Evolutionary conservation across 2,113 vertebrate genomes (phyloP).

Genomic region (Gnathonemus echidnorhynchus): DNA sequence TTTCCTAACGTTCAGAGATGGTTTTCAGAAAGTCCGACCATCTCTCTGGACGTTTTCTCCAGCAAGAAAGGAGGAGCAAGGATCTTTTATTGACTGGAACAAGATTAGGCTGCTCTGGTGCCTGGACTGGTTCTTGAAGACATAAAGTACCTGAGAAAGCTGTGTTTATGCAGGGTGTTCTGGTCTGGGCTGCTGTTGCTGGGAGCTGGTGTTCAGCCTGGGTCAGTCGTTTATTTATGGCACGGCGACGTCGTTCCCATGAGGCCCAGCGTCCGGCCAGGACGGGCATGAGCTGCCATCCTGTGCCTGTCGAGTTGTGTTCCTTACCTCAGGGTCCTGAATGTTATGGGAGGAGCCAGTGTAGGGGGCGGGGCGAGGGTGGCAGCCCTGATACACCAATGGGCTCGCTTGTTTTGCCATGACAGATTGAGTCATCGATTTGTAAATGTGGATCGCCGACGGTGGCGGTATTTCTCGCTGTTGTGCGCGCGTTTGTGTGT

Average conservation of each 20-base stretch:
- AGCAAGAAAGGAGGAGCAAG: neutral
- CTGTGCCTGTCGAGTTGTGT: neutral
- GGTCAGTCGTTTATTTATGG: neutral
- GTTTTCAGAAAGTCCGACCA: neutral
- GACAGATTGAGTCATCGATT: conserved; percentile 66
- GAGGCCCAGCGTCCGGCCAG: neutral
- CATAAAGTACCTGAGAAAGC: neutral
- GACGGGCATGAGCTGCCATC: neutral
- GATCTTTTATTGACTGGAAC: neutral
- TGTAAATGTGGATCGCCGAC: conserved; percentile 57
- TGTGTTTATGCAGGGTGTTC: neutral
- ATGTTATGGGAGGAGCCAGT: conserved; percentile 17
- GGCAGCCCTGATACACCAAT: conserved; percentile 18
- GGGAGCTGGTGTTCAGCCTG: neutral
- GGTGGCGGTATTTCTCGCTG: conserved; percentile 46
- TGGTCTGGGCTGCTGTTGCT: neutral
- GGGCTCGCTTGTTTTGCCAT: conserved; percentile 54
- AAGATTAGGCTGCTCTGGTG: neutral
- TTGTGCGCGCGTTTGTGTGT: neutral
- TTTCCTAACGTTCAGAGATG: neutral
- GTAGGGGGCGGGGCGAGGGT: neutral
- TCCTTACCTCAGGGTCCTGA: neutral
- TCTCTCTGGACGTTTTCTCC: neutral
- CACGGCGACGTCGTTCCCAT: neutral
- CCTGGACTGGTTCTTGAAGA: neutral